These are phyloP conservation scores for Tigriopus californicus DNA, from an alignment of 2,888 invertebrate genomes.

Conservation along the genomic window DNA sequence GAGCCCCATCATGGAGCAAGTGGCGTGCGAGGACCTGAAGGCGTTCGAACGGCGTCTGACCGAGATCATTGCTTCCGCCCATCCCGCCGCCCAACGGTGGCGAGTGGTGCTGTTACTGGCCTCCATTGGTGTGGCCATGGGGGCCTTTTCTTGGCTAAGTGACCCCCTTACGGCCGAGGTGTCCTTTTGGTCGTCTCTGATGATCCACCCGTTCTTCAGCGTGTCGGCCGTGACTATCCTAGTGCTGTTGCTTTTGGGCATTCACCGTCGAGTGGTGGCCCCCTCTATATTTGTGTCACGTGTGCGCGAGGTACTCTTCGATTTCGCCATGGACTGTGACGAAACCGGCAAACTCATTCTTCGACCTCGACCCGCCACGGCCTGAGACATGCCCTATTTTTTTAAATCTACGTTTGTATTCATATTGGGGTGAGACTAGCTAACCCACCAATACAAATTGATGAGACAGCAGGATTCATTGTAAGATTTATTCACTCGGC, in stretches of 20 bases:
- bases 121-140: conserved; percentile 73
- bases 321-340: conserved; percentile 96
- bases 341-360: conserved; percentile 87
- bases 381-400: neutral
- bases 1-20: conserved; percentile 8
- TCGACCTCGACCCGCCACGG: conserved; percentile 52
- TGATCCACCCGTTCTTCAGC: conserved; percentile 86
- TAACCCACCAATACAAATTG: too few species aligned
- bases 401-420: too few species aligned
- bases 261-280: conserved; percentile 87
- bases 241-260: conserved; percentile 69
- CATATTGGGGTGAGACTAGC: too few species aligned
- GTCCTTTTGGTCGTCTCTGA: conserved; percentile 69
- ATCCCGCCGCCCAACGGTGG: conserved; percentile 87
- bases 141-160: conserved; percentile 88
- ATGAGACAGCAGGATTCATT: too few species aligned
- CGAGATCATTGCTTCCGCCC: conserved; percentile 86
- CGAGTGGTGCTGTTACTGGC: conserved; percentile 67
- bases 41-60: conserved; percentile 91
- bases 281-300: conserved; percentile 86
- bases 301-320: conserved; percentile 68
- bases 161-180: conserved; percentile 84
- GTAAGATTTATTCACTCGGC: too few species aligned
- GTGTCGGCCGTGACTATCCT: conserved; percentile 64
- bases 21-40: conserved; percentile 51